phyloP scores from a whole-genome alignment of 2,113 vertebrate genomes.

The Corythoichthys haematopterus region DNA sequence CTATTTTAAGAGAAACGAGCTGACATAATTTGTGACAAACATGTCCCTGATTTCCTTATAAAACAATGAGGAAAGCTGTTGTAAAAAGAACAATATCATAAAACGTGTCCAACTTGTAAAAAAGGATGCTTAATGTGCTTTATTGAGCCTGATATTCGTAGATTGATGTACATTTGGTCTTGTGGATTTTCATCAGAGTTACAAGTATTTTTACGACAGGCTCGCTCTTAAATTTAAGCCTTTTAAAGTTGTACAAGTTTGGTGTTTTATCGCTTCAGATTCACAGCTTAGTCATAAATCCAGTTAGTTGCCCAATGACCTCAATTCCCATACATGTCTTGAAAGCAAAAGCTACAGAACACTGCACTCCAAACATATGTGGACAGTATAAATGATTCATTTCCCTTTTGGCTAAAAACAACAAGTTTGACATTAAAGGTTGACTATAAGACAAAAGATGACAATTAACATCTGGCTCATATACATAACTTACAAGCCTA shows the following conservation, averaged over 20 bases:
- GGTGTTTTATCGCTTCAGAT: slow-evolving; percentile 26
- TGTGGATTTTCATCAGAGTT: slow-evolving; percentile 21
- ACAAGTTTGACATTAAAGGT: background rate
- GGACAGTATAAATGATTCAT: background rate
- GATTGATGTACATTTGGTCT: slow-evolving; percentile 11
- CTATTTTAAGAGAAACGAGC: background rate
- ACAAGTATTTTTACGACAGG: slow-evolving; percentile 20
- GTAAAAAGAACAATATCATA: slow-evolving; percentile 2
- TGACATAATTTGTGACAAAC: background rate
- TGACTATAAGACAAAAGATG: background rate
- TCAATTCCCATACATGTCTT: slow-evolving; percentile 18
- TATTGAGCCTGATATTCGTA: slow-evolving; percentile 3
- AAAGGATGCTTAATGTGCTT: background rate
- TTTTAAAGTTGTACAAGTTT: slow-evolving; percentile 29
- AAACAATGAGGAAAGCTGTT: background rate
- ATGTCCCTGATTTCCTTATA: background rate
- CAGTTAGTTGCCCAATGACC: slow-evolving; percentile 25
- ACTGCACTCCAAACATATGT: background rate
- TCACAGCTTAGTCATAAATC: slow-evolving; percentile 25
- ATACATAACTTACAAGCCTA: background rate
- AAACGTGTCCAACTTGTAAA: slow-evolving; percentile 4
- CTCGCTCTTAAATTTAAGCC: slow-evolving; percentile 10
- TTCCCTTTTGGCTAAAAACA: background rate
- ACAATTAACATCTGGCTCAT: background rate
- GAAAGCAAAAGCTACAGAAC: slow-evolving; percentile 25